These are phyloP conservation scores for Bombus haemorrhoidalis DNA, from an alignment of 1,140 invertebrate genomes.

Conservation along the genomic window DNA sequence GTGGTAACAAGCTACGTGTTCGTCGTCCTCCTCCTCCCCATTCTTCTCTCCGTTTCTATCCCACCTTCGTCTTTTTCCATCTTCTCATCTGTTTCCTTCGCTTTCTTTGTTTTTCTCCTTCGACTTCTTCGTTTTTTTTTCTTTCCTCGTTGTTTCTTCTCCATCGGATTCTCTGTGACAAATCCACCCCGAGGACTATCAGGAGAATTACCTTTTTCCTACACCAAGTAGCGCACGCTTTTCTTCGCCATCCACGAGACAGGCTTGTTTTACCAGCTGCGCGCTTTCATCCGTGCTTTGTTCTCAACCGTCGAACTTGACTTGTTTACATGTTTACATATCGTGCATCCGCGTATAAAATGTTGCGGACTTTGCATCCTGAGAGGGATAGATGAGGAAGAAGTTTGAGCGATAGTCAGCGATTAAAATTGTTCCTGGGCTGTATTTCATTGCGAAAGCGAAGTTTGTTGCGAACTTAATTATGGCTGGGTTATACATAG, in stretches of 20 bases:
- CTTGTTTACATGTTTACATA: background rate
- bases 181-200: constrained; percentile 54
- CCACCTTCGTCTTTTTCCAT: background rate
- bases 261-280: background rate
- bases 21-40: constrained; percentile 29
- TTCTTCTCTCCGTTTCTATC: background rate
- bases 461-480: background rate
- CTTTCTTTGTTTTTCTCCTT: background rate
- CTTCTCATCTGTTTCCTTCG: background rate
- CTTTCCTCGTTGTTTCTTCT: background rate
- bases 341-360: background rate
- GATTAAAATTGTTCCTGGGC: background rate
- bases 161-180: constrained; percentile 56
- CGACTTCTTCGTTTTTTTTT: background rate
- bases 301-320: background rate
- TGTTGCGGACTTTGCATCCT: background rate
- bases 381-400: background rate
- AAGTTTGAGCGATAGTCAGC: background rate
- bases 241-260: background rate
- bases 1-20: constrained; percentile 77
- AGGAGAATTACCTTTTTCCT: background rate
- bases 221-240: background rate
- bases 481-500: background rate
- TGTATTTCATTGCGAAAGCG: background rate
- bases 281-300: background rate